phyloP scores from a whole-genome alignment of 2,797 vertebrate species.

The Sebastes oblongus region DNA sequence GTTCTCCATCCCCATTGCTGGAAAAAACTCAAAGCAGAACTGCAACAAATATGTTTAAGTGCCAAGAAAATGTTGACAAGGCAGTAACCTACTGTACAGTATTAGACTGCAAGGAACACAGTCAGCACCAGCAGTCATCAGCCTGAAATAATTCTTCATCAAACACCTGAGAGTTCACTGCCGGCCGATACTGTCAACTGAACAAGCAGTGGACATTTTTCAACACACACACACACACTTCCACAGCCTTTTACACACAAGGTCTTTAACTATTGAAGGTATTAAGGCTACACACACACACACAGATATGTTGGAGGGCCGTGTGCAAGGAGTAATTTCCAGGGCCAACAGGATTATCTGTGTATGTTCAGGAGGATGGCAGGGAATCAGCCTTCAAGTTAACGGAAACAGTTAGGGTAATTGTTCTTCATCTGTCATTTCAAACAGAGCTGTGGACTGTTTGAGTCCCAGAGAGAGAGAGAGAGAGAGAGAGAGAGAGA shows the following conservation, averaged over 20 bases:
- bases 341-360: slow-evolving; percentile 65
- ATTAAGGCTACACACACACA: background rate
- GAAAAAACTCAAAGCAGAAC: slow-evolving; percentile 23
- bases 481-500: slow-evolving; percentile 44
- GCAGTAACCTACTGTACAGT: slow-evolving; percentile 15
- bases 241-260: background rate
- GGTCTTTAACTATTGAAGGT: background rate
- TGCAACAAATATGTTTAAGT: slow-evolving; percentile 30
- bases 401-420: slow-evolving; percentile 71
- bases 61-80: slow-evolving; percentile 47
- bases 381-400: slow-evolving; percentile 68
- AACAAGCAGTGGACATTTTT: slow-evolving; percentile 27
- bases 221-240: background rate
- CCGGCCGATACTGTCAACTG: background rate
- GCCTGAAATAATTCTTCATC: slow-evolving; percentile 52
- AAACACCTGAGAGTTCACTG: slow-evolving; percentile 33
- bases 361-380: slow-evolving; percentile 64
- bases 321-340: slow-evolving; percentile 43
- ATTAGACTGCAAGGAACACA: slow-evolving; percentile 40
- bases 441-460: slow-evolving; percentile 63
- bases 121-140: slow-evolving; percentile 46
- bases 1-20: background rate
- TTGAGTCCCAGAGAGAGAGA: slow-evolving; percentile 19
- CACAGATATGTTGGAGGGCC: slow-evolving; percentile 31
- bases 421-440: slow-evolving; percentile 81